Base-by-base conservation (phyloP, 2,888 invertebrate genomes). In the Lochmaea capreae region DNA sequence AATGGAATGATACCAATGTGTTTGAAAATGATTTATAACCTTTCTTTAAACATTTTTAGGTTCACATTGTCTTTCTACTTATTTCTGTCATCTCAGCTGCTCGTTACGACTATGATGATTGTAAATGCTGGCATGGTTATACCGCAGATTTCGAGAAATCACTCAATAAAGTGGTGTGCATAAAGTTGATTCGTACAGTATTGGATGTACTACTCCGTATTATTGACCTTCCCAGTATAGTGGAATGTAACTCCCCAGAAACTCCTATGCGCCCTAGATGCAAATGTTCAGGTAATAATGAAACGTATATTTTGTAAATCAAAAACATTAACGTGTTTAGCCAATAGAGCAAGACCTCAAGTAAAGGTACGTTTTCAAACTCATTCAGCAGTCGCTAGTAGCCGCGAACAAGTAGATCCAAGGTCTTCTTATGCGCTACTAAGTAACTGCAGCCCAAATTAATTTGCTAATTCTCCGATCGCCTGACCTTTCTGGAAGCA, bases 211-310 rank as follows among this genome's bases (percentile, higher is more conserved):
- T 9, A 54, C 2, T 54, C 1, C 18, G 10, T 18, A 16, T 54
- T 3, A 10, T 54, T 18, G 54, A 54, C 3, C 54, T 18, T 18
- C 54, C 16, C 9, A 54, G 16, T 54, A 16, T 54, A 5, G 39
- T 61, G 6, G 33, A 61, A 2, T 61, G 61, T 61, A 61, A 61
- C 4, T 11, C 11, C 10, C 54, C 54, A 54, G 54, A 18, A 16
- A 2, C 2, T 8, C 33, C 33, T 3, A 61, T 14, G 9, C 33
- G 33, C 3, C 33, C 61, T 61, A 0, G 12, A 5, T 61, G 61
- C n/a, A 61, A 12, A 61, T 61, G 61, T 39, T n/a, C 61, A 39
- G 61, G 61, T 61, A 61, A n/a, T 14, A 16, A 54, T 18, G 3
- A n/a, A 6, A 11, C 33, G 5, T 33, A 33, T 33, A 33, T 33